These are phyloP conservation scores for Myotis davidii DNA, from an alignment of 2,113 vertebrate species.

Conservation along the genomic window DNA sequence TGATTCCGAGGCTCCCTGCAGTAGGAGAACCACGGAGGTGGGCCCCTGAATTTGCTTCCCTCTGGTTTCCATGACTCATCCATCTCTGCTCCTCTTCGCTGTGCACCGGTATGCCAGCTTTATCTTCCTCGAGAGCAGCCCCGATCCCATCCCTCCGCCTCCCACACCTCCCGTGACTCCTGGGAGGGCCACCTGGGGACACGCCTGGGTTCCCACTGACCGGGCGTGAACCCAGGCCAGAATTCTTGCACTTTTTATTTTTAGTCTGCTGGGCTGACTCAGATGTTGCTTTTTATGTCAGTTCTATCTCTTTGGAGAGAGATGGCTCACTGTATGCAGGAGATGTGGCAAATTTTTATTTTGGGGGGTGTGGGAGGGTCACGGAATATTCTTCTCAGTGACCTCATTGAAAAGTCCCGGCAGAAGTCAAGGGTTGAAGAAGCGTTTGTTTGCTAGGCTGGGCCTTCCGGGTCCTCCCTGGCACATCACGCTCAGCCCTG, in stretches of 20 bases:
- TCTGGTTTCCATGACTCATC: accelerated
- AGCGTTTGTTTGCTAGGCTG: background rate
- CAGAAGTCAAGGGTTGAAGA: background rate
- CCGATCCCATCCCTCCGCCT: background rate
- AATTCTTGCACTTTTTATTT: background rate
- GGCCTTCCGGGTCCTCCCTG: background rate
- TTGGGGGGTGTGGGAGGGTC: background rate
- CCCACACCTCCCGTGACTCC: background rate
- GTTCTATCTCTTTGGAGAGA: background rate
- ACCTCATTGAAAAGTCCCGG: background rate
- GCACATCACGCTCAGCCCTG: too few relatives aligned
- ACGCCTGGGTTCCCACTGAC: background rate
- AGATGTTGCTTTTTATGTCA: background rate
- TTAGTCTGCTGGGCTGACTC: background rate
- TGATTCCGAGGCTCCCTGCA: background rate
- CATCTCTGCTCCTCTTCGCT: accelerated
- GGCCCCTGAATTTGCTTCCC: background rate
- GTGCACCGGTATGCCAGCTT: accelerated
- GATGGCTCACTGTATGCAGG: background rate
- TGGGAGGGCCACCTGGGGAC: accelerated
- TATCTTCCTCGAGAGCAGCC: background rate
- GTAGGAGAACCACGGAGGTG: background rate
- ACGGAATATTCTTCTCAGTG: background rate
- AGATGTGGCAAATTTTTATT: background rate
- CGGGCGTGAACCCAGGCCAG: background rate